Conservation (phyloP, 1,140 invertebrate genomes). For the Watersipora subatra region DNA sequence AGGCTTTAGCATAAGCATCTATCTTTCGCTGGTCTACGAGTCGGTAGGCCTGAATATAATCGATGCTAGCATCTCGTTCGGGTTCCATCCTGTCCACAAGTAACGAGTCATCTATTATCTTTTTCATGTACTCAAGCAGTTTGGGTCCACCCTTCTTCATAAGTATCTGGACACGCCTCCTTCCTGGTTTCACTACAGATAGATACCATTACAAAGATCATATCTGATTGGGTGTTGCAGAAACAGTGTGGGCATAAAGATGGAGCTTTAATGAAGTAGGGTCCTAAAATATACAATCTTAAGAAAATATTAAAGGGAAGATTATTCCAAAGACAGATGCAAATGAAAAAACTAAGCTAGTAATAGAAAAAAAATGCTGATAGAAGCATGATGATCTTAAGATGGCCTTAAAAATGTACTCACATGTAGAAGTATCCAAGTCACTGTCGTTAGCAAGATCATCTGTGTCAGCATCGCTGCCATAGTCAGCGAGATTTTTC, state of each 20-base stretch:
- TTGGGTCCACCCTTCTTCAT: slow-evolving; percentile 31
- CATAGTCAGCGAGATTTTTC: slow-evolving; percentile 26
- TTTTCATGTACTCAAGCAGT: slow-evolving; percentile 31
- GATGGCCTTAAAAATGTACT: slow-evolving; percentile 9
- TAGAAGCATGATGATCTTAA: neutral
- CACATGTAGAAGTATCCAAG: slow-evolving; percentile 31
- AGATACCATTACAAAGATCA: too few species aligned
- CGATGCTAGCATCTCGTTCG: slow-evolving; percentile 24
- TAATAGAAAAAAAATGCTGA: neutral
- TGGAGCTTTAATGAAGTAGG: too few species aligned
- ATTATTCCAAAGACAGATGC: neutral
- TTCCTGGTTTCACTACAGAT: slow-evolving; percentile 24
- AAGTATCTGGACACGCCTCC: slow-evolving; percentile 28
- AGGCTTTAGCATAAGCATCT: slow-evolving; percentile 32
- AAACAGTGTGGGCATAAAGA: neutral
- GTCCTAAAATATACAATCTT: too few species aligned
- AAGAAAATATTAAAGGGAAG: too few species aligned
- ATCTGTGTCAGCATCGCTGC: slow-evolving; percentile 28
- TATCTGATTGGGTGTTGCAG: neutral
- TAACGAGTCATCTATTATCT: slow-evolving; percentile 24
- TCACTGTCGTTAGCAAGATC: slow-evolving; percentile 35
- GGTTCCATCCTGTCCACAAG: slow-evolving; percentile 13
- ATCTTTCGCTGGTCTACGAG: slow-evolving; percentile 31
- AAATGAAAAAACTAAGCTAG: neutral
- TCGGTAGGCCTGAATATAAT: slow-evolving; percentile 33